Conservation (phyloP, 2,888 invertebrate species). For the Hirtodrosophila histrioides region DNA sequence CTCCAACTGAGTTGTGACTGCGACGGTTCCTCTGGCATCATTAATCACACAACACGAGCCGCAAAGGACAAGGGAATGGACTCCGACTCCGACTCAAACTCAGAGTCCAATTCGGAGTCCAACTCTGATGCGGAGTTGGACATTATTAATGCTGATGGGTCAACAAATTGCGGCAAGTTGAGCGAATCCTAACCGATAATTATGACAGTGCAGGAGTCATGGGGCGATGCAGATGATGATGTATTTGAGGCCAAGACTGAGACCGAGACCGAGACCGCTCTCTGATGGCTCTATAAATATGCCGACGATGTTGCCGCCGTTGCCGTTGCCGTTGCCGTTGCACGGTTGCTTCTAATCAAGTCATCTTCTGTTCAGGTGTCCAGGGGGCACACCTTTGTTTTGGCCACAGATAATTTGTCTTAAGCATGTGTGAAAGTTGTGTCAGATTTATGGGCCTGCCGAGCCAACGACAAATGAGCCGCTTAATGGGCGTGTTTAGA, state of each 20-base stretch:
- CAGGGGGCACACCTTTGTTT: conserved; percentile 58
- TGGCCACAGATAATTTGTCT: conserved; percentile 69
- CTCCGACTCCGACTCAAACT: not conserved
- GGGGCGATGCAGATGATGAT: conserved; percentile 73
- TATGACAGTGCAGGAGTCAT: conserved; percentile 82
- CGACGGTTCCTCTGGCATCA: conserved; percentile 55
- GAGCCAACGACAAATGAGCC: conserved; percentile 70
- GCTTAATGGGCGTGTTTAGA: conserved; percentile 60
- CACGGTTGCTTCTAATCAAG: conserved; percentile 69
- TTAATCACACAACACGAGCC: conserved; percentile 84
- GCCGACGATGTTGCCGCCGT: conserved; percentile 34
- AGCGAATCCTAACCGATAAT: conserved; percentile 80
- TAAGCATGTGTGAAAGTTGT: conserved; percentile 79
- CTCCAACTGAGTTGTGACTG: conserved; percentile 55
- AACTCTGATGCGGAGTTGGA: conserved; percentile 1
- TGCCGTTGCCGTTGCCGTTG: conserved; percentile 24
- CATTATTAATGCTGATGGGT: conserved; percentile 72
- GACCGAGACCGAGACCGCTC: conserved; percentile 13
- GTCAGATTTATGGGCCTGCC: conserved; percentile 67
- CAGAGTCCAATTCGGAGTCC: conserved; percentile 1
- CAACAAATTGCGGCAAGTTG: conserved; percentile 76
- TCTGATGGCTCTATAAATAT: conserved; percentile 60
- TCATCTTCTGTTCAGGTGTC: conserved; percentile 54
- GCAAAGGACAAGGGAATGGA: conserved; percentile 56
- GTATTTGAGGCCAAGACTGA: conserved; percentile 45